Evolutionary conservation across 1,140 invertebrate species (phyloP), one percentile per base, ranked within the genome.

Genomic region (Papilio dardanus): DNA sequence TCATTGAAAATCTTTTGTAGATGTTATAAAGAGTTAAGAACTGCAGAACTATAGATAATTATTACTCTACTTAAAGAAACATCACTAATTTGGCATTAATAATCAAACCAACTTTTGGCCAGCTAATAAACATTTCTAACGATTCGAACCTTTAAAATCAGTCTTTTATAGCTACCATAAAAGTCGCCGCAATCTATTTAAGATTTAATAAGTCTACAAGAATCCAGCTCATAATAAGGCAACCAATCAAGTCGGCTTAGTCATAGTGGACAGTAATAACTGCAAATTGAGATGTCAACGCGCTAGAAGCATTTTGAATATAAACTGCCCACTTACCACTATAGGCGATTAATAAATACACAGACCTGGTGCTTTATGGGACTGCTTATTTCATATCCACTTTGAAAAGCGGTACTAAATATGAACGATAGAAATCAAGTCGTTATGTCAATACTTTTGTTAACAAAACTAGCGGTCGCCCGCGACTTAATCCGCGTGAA

Each of bases 251-350:
- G 46, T n/a, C 35, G 16, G 73, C 58, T 75, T 79, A 76, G 76
- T 77, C 80, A 78, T 74, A 74, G 76, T 76, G 76, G 73, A 69
- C 74, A 76, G 71, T 80, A 80, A 82, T 81, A 81, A 80, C 75
- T 76, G 65, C 75, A 87, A 81, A 92, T 92, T 89, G 84, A 92
- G 87, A 86, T 87, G 88, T 90, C 87, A 88, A 79, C 85, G 76
- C 66, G 79, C 80, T 76, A 75, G 14, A 73, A 82, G 81, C 79
- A 81, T 77, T 86, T 81, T 81, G 83, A 84, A 90, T 89, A 89
- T 87, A 86, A 90, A 88, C 79, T 85, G 82, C 71, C 81, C 84
- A 81, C 80, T 88, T 91, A 88, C 78, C 79, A 81, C 80, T 75
- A 58, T 68, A 77, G 75, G 82, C 85, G 85, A 89, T 87, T 89